A percentile compares a stretch with the other conserved stretches of the same genome.
Evolutionary conservation across 2,797 vertebrate species (phyloP).

Genomic region (Silurus aristotelis): DNA sequence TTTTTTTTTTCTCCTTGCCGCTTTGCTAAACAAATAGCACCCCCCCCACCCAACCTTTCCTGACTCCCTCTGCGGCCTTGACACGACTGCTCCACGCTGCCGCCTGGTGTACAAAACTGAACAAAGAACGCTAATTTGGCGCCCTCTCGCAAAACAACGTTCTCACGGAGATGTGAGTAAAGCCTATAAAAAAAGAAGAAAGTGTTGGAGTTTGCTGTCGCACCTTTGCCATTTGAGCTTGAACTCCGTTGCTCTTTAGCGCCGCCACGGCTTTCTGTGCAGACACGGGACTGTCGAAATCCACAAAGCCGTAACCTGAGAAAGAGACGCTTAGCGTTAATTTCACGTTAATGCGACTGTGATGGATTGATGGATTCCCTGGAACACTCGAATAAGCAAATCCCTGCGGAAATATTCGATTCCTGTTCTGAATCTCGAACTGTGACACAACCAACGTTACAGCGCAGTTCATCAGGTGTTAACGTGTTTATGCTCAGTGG

Average conservation of each 20-base stretch:
- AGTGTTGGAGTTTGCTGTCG: slow-evolving; percentile 51
- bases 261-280: slow-evolving; percentile 97
- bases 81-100: background rate
- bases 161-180: background rate
- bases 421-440: background rate
- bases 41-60: no score
- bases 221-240: slow-evolving; percentile 99
- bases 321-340: slow-evolving; percentile 2
- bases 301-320: slow-evolving; percentile 97
- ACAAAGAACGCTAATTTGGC: no score
- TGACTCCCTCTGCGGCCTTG: background rate
- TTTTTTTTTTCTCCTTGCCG: background rate
- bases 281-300: slow-evolving; percentile 96
- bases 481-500: no score
- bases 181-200: background rate
- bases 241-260: slow-evolving; percentile 94
- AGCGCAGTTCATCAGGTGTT: no score
- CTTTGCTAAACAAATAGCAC: slow-evolving; percentile 14
- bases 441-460: background rate
- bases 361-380: background rate
- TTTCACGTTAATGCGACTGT: background rate
- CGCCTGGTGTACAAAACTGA: background rate
- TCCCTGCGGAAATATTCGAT: background rate
- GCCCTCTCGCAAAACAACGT: background rate
- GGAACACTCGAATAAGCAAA: no score